Evolutionary conservation across 2,113 vertebrate genomes (phyloP), one percentile per base, ranked within the genome.

Genomic region (Coreoperca whiteheadi): DNA sequence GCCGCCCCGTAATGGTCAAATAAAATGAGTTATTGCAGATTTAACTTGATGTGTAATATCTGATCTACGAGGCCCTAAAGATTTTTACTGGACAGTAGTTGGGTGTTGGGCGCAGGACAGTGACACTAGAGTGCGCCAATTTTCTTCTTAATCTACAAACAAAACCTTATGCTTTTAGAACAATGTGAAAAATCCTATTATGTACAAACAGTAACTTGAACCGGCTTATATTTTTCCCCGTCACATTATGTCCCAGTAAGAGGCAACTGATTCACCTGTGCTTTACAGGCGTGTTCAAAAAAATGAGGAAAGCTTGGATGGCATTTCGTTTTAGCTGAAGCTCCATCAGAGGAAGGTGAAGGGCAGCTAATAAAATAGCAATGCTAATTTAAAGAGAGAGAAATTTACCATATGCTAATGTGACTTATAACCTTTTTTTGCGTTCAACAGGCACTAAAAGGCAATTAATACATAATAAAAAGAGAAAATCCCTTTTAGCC

Each of bases 321-420:
- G 56, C 72, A 78, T 93, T 87, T 88, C 84, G 85, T 63, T 79
- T 86, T 74, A 90, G 77, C 74, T 32, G 63, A 83, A 80, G 77
- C 82, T 83, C 81, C 77, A 81, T 85, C 84, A 88, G 73, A 79
- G 53, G 69, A 89, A 86, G 81, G 86, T 86, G 91, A 93, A 91
- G 89, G 86, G 80, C 85, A 86, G 80, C 85, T 87, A 94, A 92
- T 92, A 85, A 93, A 91, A 89, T 53, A 25, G 81, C 51, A 73
- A 77, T 89, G 80, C 77, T 92, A 92, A 95, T 93, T n/a, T n/a
- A 63, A 46, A 66, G 25, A 66, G 79, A 69, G 77, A 80, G 77
- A 88, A 85, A 90, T 89, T 76, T 80, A 85, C 86, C 88, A 46
- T 91, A 93, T 92, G 93, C 89, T 92, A 94, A 94, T 94, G 86